phyloP scores from a whole-genome alignment of 2,113 vertebrate genomes.

The Chaenogobius annularis region DNA sequence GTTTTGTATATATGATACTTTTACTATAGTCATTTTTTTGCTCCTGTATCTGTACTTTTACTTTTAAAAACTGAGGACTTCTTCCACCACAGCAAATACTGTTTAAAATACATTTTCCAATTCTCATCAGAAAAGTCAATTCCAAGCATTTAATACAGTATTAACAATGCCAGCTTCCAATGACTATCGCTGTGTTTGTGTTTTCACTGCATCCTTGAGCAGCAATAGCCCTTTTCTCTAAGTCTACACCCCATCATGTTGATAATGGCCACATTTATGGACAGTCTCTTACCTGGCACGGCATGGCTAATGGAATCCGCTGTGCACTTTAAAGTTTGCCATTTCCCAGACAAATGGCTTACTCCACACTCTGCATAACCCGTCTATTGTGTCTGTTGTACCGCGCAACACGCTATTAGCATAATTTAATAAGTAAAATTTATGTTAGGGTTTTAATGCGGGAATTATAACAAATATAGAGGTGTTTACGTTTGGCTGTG shows the following conservation, averaged over 20 bases:
- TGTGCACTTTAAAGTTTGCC: conserved; percentile 22
- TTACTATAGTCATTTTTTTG: too few relatives aligned
- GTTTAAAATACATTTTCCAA: background rate
- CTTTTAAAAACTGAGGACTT: too few relatives aligned
- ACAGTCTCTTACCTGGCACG: conserved; percentile 21
- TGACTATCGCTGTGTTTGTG: background rate
- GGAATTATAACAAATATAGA: conserved; percentile 36
- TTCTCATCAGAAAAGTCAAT: background rate
- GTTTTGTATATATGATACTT: too few relatives aligned
- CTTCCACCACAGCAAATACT: too few relatives aligned
- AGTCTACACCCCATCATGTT: conserved; percentile 19
- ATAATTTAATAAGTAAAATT: conserved; percentile 42
- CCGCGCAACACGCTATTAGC: conserved; percentile 27
- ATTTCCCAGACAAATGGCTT: conserved; percentile 35
- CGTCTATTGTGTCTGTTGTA: conserved; percentile 29
- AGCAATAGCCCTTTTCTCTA: conserved; percentile 29
- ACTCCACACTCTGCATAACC: conserved; percentile 22
- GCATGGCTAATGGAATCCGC: conserved; percentile 33
- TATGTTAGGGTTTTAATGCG: conserved; percentile 34
- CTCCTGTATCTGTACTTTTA: too few relatives aligned
- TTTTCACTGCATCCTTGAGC: conserved; percentile 18
- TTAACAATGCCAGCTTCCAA: background rate
- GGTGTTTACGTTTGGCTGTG: conserved; percentile 29
- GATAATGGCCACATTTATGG: conserved; percentile 35
- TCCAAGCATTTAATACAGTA: background rate